These are phyloP conservation scores for Aepyceros melampus DNA, from an alignment of 2,113 vertebrate species.

Conservation along the genomic window DNA sequence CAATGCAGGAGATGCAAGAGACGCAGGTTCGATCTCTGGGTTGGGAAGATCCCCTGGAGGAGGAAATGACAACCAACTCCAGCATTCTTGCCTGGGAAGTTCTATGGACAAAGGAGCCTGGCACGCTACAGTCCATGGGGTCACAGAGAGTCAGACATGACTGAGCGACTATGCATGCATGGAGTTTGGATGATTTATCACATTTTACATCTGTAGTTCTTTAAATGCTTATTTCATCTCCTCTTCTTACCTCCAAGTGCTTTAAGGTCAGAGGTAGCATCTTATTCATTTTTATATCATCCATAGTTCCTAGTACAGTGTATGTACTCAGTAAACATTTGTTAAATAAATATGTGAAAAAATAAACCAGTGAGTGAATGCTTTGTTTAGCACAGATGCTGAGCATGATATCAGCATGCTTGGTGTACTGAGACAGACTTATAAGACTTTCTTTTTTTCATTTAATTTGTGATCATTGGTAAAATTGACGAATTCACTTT, in stretches of 20 bases:
- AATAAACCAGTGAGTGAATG: background rate
- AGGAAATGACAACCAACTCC: background rate
- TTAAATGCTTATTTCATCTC: background rate
- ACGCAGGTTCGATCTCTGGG: accelerated
- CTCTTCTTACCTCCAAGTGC: background rate
- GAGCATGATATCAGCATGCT: background rate
- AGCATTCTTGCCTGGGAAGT: background rate
- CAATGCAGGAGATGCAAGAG: background rate
- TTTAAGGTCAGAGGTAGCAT: background rate
- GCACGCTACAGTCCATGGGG: background rate
- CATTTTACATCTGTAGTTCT: background rate
- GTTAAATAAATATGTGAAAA: background rate
- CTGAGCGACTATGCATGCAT: background rate
- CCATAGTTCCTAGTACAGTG: background rate
- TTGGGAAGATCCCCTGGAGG: background rate
- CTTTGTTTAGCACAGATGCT: background rate
- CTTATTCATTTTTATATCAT: background rate
- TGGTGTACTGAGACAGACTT: background rate
- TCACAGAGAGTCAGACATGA: background rate
- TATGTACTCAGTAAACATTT: background rate
- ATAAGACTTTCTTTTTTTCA: background rate
- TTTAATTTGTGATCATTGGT: background rate
- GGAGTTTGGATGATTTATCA: background rate
- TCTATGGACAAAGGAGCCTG: background rate
- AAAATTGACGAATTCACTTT: background rate